phyloP scores from a whole-genome alignment of 2,888 invertebrate species.

The Eulithis testata region DNA sequence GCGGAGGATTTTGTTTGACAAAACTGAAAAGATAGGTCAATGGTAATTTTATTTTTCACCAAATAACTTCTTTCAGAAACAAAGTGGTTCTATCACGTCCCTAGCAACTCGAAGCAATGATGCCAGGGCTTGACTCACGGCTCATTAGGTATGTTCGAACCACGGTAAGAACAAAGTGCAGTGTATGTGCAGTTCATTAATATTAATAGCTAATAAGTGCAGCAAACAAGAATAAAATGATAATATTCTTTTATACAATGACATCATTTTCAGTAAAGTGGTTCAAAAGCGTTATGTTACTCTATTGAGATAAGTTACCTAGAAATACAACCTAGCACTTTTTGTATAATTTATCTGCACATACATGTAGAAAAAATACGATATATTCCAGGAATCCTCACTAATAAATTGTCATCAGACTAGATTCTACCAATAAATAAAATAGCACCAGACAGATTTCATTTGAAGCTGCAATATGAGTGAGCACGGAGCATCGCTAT shows the following conservation, averaged over 20 bases:
- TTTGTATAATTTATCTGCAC: no score
- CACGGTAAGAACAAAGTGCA: conserved; percentile 2
- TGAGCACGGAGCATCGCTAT: neutral
- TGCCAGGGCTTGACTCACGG: neutral
- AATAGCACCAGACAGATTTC: neutral
- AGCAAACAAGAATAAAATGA: neutral
- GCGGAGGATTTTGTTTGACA: no score
- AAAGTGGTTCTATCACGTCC: neutral
- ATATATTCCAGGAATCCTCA: no score
- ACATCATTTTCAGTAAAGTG: neutral
- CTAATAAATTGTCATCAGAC: no score
- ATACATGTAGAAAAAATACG: no score
- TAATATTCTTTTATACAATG: neutral
- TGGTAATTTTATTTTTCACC: no score
- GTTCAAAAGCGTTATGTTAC: no score
- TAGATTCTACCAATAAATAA: neutral
- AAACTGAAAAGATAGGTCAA: no score
- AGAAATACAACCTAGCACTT: no score
- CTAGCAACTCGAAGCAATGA: conserved; percentile 1
- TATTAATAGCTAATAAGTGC: conserved; percentile 5
- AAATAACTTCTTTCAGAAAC: no score
- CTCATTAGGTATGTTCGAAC: conserved; percentile 3
- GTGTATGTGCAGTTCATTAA: conserved; percentile 3
- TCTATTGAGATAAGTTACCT: no score
- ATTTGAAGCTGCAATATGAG: neutral